A percentile compares a stretch with the other conserved stretches of the same genome.
These are phyloP conservation scores for Noturus placidus DNA, from an alignment of 2,113 vertebrate genomes.

Conservation along the genomic window DNA sequence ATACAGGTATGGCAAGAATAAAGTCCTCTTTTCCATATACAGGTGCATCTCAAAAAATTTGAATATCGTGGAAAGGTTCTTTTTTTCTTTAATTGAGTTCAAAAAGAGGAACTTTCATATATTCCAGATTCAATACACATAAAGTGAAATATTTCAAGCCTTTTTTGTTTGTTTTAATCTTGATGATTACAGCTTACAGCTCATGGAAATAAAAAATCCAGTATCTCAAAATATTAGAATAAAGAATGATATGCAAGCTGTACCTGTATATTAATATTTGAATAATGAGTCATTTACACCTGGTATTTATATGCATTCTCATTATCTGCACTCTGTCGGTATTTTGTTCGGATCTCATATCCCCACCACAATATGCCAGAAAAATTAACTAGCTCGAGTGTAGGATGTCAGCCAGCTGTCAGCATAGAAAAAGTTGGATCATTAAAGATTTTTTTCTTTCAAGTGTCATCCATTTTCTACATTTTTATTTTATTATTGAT, in stretches of 20 bases:
- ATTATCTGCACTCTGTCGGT: neutral
- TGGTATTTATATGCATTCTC: neutral
- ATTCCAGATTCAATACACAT: too few species aligned
- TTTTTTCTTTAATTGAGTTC: too few species aligned
- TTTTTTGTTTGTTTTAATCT: too few species aligned
- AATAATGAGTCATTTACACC: neutral
- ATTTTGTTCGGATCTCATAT: neutral
- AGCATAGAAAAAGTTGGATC: neutral
- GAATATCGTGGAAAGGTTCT: too few species aligned
- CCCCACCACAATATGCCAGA: neutral
- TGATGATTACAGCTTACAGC: too few species aligned
- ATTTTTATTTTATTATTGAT: neutral
- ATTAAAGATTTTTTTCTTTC: neutral
- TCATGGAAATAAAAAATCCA: too few species aligned
- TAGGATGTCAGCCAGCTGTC: constrained; percentile 9
- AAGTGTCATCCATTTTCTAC: neutral
- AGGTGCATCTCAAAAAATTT: too few species aligned
- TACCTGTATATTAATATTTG: neutral
- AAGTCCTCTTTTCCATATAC: too few species aligned
- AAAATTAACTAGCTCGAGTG: neutral
- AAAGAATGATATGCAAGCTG: neutral
- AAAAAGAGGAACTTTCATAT: too few species aligned
- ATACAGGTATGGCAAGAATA: neutral
- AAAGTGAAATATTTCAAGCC: too few species aligned
- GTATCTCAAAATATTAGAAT: too few species aligned